Base-by-base conservation (phyloP, 2,797 vertebrate species). In the Acrocephalus scirpaceus region DNA sequence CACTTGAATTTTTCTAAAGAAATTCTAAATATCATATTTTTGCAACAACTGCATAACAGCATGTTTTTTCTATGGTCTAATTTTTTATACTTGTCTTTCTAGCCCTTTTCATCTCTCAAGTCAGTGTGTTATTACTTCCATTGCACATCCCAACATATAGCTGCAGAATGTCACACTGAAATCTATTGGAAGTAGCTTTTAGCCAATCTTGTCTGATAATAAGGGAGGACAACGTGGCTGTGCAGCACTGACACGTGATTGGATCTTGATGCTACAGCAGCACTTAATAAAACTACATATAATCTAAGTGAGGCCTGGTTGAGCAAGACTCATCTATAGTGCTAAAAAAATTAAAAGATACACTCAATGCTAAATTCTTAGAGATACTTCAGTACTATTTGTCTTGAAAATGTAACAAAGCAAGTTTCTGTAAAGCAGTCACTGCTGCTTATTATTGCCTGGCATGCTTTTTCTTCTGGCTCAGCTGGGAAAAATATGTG, bases 381-480 rank as follows among this genome's bases (percentile, higher is more conserved):
- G 8, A 72, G 45, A 62, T 40, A 61, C 6, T 69, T 44, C 9
- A 34, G 12, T 18, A 54, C 27, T 57, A 42, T 57, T 87, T 65
- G 7, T 40, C 50, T 66, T 70, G 19, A 89, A 88, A 80, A 72
- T 6, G 5, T 12, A 91, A 75, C 17, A 61, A 78, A 66, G 25
- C 7, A 54, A 86, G 23, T 73, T 84, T 90, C 66, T 74, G 13
- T 69, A 45, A 69, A 93, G 44, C 6, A 64, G 36, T 29, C 30
- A 38, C 22, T 56, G 47, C 6, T 67, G 70, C 71, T 40, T 70
- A 34, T 71, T 67, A 74, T 17, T 32, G 38, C 47, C 61, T 86
- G 61, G 58, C 60, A 79, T 36, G 77, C 16, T 71, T 87, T 89
- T 89, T 76, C 81, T 90, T 90, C 70, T 90, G 73, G 82, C 79